phyloP scores from a whole-genome alignment of 2,113 vertebrate species.

The Spea multiplicata region DNA sequence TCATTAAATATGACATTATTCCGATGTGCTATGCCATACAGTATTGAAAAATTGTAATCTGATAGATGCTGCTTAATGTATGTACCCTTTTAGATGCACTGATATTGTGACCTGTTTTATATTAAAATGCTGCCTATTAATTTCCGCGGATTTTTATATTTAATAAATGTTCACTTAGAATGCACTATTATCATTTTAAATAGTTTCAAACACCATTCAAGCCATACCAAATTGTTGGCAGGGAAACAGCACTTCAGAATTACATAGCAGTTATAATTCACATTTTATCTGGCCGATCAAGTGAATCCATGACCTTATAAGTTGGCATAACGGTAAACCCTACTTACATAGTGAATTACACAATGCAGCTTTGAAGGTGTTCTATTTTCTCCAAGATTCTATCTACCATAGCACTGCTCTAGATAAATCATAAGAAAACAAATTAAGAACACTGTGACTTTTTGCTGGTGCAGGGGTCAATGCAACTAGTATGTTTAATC shows the following conservation, averaged over 20 bases:
- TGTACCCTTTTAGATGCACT: too few relatives aligned
- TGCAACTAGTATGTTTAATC: not conserved
- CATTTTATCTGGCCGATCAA: not conserved
- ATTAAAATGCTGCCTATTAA: too few relatives aligned
- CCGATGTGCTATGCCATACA: too few relatives aligned
- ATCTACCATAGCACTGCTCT: not conserved
- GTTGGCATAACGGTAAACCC: not conserved
- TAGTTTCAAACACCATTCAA: not conserved
- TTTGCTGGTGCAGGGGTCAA: not conserved
- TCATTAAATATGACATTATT: too few relatives aligned
- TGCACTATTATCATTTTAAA: not conserved
- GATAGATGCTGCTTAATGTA: too few relatives aligned
- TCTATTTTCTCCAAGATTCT: not conserved
- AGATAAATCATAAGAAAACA: not conserved
- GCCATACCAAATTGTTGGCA: not conserved
- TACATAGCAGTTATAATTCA: not conserved
- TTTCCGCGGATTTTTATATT: too few relatives aligned
- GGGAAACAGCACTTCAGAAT: not conserved
- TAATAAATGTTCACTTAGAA: not conserved
- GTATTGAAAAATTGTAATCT: too few relatives aligned
- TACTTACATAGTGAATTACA: constrained; percentile 2
- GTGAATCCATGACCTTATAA: not conserved
- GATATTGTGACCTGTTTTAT: too few relatives aligned
- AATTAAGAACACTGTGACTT: not conserved
- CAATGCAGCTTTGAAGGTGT: not conserved